Conservation (phyloP, 2,113 vertebrate genomes). For the Oryctolagus cuniculus region mOryCun1.1 NC_091449.1:32743501-32744000, state of each 20-base stretch:
- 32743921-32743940: not conserved
- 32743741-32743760: too few relatives aligned
- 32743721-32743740: too few relatives aligned
- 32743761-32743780: too few relatives aligned
- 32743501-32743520: conserved; percentile 26
- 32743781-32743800: too few relatives aligned
- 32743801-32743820: not conserved
- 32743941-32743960: not conserved
- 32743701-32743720: too few relatives aligned
- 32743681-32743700: too few relatives aligned
- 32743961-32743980: not conserved
- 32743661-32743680: too few relatives aligned
- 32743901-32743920: not conserved
- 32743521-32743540: conserved; percentile 18
- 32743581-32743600: not conserved
- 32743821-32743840: not conserved
- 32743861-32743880: not conserved
- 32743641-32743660: too few relatives aligned
- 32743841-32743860: not conserved
- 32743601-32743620: not conserved
- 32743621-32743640: too few relatives aligned
- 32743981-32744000: fast-evolving
- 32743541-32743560: not conserved
- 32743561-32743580: not conserved
- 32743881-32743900: not conserved